These are phyloP conservation scores for Poeciliopsis infans DNA, from an alignment of 2,797 vertebrate species.

Conservation along the genomic window DNA sequence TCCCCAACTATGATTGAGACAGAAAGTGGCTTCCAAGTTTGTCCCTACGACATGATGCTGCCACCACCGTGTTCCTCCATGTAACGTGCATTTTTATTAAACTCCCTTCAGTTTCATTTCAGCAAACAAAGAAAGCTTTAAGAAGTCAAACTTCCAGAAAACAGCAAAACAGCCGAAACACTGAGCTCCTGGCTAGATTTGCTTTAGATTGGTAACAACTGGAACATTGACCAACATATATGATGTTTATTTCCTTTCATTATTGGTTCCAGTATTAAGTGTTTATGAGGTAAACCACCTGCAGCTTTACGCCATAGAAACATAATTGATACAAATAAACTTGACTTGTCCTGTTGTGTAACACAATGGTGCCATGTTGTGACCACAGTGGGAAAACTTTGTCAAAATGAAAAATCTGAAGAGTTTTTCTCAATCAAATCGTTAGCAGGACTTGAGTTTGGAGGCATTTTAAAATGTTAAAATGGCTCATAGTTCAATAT, in stretches of 20 bases:
- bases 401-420: background rate
- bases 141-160: too few relatives aligned
- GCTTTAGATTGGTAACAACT: too few relatives aligned
- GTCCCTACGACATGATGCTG: background rate
- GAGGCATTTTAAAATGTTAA: background rate
- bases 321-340: too few relatives aligned
- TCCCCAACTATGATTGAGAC: too few relatives aligned
- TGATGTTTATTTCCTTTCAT: too few relatives aligned
- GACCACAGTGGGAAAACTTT: background rate
- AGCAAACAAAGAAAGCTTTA: background rate
- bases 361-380: background rate
- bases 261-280: too few relatives aligned
- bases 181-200: too few relatives aligned
- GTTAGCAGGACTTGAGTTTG: background rate
- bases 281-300: too few relatives aligned
- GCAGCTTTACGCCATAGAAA: too few relatives aligned
- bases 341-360: background rate
- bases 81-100: background rate
- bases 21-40: background rate
- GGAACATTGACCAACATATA: too few relatives aligned
- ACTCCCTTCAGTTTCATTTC: background rate
- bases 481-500: background rate
- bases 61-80: background rate
- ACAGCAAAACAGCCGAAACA: too few relatives aligned
- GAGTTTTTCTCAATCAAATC: background rate